These are phyloP conservation scores for Andrena camellia DNA, from an alignment of 2,888 invertebrate genomes.

Conservation along the genomic window DNA sequence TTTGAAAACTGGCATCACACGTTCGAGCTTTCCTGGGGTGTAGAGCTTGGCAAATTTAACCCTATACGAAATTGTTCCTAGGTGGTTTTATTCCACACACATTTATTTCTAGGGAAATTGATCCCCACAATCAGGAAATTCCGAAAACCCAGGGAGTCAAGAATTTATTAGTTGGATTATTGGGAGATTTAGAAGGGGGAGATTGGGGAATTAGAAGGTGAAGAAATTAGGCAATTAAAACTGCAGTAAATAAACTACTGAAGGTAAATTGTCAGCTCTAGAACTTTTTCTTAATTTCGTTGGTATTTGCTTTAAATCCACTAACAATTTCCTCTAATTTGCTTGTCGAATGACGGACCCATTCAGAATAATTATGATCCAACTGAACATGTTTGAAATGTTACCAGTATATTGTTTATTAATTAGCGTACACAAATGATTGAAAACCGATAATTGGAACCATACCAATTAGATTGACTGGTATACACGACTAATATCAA, in stretches of 20 bases:
- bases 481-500: not conserved
- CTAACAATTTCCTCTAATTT: not conserved
- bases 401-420: not conserved
- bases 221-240: not conserved
- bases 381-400: not conserved
- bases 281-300: not conserved
- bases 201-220: not conserved
- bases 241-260: not conserved
- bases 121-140: not conserved
- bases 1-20: too few relatives aligned
- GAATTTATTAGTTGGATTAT: too few relatives aligned
- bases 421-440: not conserved
- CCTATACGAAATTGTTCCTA: not conserved
- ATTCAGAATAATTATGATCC: not conserved
- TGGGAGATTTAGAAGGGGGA: too few relatives aligned
- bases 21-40: too few relatives aligned
- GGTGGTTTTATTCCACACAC: not conserved
- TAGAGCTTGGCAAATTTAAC: not conserved
- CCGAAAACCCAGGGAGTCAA: too few relatives aligned
- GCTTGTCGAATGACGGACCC: not conserved
- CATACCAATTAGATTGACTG: not conserved
- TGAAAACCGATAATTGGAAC: not conserved
- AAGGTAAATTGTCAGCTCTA: not conserved
- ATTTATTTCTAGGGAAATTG: not conserved
- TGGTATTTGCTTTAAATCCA: not conserved